Evolutionary conservation across 2,888 invertebrate genomes (phyloP).

Genomic region (Siphlonurus alternatus): DNA sequence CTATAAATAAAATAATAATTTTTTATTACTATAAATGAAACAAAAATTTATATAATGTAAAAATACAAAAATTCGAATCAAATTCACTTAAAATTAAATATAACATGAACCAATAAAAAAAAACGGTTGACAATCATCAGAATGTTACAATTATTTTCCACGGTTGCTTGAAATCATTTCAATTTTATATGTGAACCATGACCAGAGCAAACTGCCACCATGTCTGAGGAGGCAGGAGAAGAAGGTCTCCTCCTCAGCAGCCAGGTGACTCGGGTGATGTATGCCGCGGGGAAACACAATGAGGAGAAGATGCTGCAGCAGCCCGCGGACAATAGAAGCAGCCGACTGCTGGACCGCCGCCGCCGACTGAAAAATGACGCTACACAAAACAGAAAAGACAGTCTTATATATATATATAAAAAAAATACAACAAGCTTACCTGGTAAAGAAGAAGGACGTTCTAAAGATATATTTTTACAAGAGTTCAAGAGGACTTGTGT

Average conservation of each 20-base stretch:
- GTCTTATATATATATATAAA: background rate
- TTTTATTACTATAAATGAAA: no score
- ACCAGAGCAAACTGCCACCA: no score
- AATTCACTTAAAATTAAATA: no score
- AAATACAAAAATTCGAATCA: no score
- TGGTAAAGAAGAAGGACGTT: background rate
- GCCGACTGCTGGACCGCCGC: background rate
- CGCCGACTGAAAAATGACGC: background rate
- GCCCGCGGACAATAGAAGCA: background rate
- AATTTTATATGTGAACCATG: no score
- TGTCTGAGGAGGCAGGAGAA: background rate
- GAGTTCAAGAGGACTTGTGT: background rate
- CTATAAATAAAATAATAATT: no score
- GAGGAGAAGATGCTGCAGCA: background rate
- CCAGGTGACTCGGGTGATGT: background rate
- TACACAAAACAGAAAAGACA: background rate
- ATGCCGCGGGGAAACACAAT: background rate
- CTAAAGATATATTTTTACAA: background rate
- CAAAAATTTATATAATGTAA: no score
- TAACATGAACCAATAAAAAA: no score
- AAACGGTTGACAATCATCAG: no score
- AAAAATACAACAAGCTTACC: background rate
- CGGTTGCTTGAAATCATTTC: no score
- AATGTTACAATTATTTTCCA: no score
- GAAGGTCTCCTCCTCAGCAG: background rate